Base-by-base conservation (phyloP, 2,888 invertebrate species). In the Thecophora atra region DNA sequence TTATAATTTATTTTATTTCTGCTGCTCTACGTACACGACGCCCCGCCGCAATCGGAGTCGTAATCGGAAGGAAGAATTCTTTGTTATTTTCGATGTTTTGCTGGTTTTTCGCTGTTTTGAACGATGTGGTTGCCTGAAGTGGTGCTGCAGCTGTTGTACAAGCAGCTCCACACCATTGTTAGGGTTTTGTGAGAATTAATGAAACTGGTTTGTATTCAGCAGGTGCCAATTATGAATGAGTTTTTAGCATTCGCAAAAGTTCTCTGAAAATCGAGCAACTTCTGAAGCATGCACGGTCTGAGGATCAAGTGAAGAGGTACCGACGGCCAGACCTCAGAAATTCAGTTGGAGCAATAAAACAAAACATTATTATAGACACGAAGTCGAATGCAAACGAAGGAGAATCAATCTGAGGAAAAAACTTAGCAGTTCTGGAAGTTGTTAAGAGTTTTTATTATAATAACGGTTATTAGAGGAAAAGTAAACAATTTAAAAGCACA, bases 1-100 rank as follows among this genome's bases (percentile, higher is more conserved):
- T 60, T 47, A 62, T 60, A 51, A 62, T 60, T 62, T 69, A 64
- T 64, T 19, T 47, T 64, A 58, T 58, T 58, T 58, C 17, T 58
- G 24, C 24, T 24, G 6, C 13, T 24, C 58, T 37, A 11, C 7
- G 1, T 17, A 15, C 58, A 24, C 8, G 26, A 26, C 28, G 1
- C 26, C 58, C 6, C 0, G 37, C 37, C 37, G 37, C 37, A 30
- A 8, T 30, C 30, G 28, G 8, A 58, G 24, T 13, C 7, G 26
- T 17, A 26, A 26, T 54, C 52, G n/a, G 56, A 17, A 7, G 17
- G 58, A 24, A 58, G 26, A 28, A 28, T 28, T 21, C 15, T 17
- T 28, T 8, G 17, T 58, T 24, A 13, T 58, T 5, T 24, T 26
- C 11, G 11, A 0, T 24, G 19, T 54, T n/a, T 13, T 26, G 11